These are phyloP conservation scores for Oxygymnocypris stewartii DNA, from an alignment of 2,113 vertebrate genomes.

Conservation along the genomic window DNA sequence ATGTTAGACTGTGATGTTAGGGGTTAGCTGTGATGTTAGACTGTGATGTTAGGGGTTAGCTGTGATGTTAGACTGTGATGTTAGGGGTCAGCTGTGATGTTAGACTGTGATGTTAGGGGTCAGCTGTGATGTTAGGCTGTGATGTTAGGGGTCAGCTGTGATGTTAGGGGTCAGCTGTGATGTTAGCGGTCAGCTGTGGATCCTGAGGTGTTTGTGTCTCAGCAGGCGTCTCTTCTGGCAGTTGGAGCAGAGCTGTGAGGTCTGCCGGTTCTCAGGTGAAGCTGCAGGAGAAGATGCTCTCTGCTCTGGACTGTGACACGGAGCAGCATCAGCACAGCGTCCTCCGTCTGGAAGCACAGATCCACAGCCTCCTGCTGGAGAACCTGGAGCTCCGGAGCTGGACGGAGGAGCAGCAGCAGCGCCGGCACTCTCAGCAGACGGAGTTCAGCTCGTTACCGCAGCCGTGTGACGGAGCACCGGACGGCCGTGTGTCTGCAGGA, in stretches of 20 bases:
- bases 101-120: too few species aligned
- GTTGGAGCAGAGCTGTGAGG: conserved; percentile 49
- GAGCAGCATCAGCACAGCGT: conserved; percentile 51
- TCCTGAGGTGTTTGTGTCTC: background rate
- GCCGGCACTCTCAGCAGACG: background rate
- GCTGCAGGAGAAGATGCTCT: conserved; percentile 49
- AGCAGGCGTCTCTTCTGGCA: conserved; percentile 59
- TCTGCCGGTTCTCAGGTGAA: conserved; percentile 55
- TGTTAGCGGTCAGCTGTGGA: too few species aligned
- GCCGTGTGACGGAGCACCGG: conserved; percentile 66
- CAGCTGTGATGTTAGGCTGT: too few species aligned
- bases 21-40: too few species aligned
- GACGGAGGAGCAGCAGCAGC: conserved; percentile 60
- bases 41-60: too few species aligned
- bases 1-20: too few species aligned
- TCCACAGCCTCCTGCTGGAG: conserved; percentile 46
- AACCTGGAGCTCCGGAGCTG: conserved; percentile 56
- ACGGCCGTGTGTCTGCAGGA: conserved; percentile 37
- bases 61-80: too few species aligned
- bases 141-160: too few species aligned
- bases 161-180: too few species aligned
- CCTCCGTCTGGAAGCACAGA: conserved; percentile 38
- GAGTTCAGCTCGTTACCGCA: conserved; percentile 60
- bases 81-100: too few species aligned
- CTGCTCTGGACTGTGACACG: conserved; percentile 54